Evolutionary conservation across 37 sponge, comb jelly and placozoan genomes (phyloP), one percentile per base, ranked within the genome.

Genomic region (Geodia barretti): DNA sequence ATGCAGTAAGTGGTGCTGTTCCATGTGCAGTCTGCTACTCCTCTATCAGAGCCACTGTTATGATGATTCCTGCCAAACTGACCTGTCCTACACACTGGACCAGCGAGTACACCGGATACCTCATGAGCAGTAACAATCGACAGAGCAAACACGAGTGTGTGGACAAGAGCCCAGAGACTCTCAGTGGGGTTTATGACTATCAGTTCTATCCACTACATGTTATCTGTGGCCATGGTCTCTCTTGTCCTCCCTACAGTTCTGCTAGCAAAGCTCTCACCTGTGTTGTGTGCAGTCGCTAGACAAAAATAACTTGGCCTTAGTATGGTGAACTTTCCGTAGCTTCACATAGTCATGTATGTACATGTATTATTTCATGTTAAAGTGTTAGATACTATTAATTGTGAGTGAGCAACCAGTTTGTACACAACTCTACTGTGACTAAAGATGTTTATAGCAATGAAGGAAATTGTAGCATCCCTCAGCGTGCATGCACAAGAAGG

Each of bases 11-110:
- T n/a, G n/a, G n/a, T n/a, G n/a, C 65, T 61, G 35, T 75, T 3
- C 81, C 81, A 9, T 84, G 84, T 84, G 77, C 77, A 28, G 77
- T 84, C 34, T 84, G 84, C 34, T 75, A 73, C 54, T 69, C 62
- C 34, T 41, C 70, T 30, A 68, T 39, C 20, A 43, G 76, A 42
- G 35, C 35, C 29, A 64, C 69, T 29, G 41, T 38, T n/a, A 11
- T 76, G n/a, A 76, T 75, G 76, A 76, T 84, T 40, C 84, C 84
- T 35, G 84, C 76, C 41, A 41, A 20, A 9, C 19, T 28, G 19
- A 14, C 2, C 39, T 84, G 84, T 39, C 84, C 84, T 31, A 19
- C 43, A 59, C 34, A 35, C 37, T 84, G 84, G 84, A 84, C 84
- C 17, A 25, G n/a, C 20, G 84, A 84, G 67, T 84, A 84, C 61